Evolutionary conservation across 2,113 vertebrate genomes (phyloP).

Genomic region (Oncorhynchus mykiss): DNA sequence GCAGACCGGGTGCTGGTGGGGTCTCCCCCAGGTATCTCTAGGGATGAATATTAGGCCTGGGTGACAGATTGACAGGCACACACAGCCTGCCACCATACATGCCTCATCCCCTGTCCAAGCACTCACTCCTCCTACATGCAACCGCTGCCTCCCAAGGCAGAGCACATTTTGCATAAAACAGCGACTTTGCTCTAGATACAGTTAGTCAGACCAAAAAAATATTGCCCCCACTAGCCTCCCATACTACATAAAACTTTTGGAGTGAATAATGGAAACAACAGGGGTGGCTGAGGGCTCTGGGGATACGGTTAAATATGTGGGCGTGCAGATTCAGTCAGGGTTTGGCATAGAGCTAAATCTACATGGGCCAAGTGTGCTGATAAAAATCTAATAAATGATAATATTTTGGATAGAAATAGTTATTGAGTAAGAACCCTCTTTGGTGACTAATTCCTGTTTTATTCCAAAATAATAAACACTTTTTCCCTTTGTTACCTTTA

Average conservation of each 20-base stretch:
- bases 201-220: constrained; percentile 69
- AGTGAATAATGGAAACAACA: constrained; percentile 80
- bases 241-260: constrained; percentile 68
- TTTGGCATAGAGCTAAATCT: constrained; percentile 52
- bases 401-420: constrained; percentile 17
- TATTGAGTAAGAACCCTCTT: constrained; percentile 10
- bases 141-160: constrained; percentile 68
- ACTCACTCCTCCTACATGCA: constrained; percentile 57
- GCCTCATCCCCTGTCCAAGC: constrained; percentile 34
- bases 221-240: constrained; percentile 70
- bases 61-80: constrained; percentile 78
- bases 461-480: constrained; percentile 22
- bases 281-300: constrained; percentile 69
- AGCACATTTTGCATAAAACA: constrained; percentile 71
- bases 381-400: constrained; percentile 47
- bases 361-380: constrained; percentile 38
- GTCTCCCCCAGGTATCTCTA: constrained; percentile 78
- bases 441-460: constrained; percentile 6
- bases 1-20: constrained; percentile 73
- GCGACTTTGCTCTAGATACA: constrained; percentile 70
- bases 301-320: constrained; percentile 75
- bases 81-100: constrained; percentile 4
- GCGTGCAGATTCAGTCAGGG: constrained; percentile 63
- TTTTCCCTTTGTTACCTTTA: constrained; percentile 24
- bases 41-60: constrained; percentile 73